A percentile compares a stretch with the other conserved stretches of the same genome.
phyloP scores from a whole-genome alignment of 2,113 vertebrate species.

The Loxodonta africana region DNA sequence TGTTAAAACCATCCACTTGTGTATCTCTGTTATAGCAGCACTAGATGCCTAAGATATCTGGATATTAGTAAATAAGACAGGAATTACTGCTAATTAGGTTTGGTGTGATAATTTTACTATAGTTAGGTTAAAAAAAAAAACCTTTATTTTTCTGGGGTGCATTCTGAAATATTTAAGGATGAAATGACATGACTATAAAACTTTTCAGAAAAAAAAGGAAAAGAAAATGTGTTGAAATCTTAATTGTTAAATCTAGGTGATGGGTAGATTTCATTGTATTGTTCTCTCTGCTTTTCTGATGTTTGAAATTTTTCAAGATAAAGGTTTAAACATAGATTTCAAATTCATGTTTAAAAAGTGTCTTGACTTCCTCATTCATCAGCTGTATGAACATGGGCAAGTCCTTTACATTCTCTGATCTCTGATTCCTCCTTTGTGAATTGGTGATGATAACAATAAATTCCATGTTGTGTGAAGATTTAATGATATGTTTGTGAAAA shows the following conservation, averaged over 20 bases:
- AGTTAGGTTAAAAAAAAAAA: background rate
- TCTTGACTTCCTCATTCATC: slow-evolving; percentile 1
- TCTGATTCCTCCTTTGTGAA: background rate
- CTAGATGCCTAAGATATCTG: too few relatives aligned
- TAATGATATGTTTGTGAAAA: background rate
- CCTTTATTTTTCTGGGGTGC: background rate
- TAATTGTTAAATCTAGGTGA: slow-evolving; percentile 20
- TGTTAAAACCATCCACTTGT: too few relatives aligned
- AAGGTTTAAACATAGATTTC: slow-evolving; percentile 43
- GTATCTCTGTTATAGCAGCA: too few relatives aligned
- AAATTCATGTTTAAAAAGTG: background rate
- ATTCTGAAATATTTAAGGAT: background rate
- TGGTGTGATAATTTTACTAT: background rate
- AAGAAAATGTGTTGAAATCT: background rate
- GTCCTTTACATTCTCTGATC: slow-evolving; percentile 3
- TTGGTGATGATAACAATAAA: background rate
- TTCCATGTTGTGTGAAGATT: background rate
- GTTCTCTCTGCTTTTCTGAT: background rate
- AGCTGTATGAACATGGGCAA: background rate
- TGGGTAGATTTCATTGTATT: background rate
- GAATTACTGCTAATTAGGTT: background rate
- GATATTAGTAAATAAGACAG: background rate
- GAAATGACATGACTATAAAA: background rate
- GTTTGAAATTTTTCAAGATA: background rate
- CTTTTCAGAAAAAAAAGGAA: background rate